phyloP scores from a whole-genome alignment of 2,113 vertebrate species.

The Microtus pennsylvanicus region DNA sequence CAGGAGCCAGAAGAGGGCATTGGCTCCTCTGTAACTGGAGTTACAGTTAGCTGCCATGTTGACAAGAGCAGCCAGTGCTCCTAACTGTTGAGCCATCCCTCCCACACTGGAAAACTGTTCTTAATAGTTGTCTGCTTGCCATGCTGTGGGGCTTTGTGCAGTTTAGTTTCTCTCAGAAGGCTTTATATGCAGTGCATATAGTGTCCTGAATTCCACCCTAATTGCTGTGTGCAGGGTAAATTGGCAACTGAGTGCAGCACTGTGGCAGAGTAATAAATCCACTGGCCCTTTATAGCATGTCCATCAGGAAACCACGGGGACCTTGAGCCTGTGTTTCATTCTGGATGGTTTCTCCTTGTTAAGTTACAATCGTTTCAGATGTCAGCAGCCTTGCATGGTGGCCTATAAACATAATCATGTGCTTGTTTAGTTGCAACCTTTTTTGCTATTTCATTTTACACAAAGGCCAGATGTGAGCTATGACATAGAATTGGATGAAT shows the following conservation, averaged over 20 bases:
- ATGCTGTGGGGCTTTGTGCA: not conserved
- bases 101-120: slow-evolving; percentile 11
- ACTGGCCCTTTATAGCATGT: slow-evolving; percentile 48
- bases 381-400: not conserved
- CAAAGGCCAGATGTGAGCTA: slow-evolving; percentile 1
- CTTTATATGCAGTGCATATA: not conserved
- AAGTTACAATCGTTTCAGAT: not conserved
- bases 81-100: not conserved
- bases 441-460: slow-evolving; percentile 50
- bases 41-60: not conserved
- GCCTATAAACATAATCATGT: not conserved
- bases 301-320: slow-evolving; percentile 51
- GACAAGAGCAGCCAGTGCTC: not conserved
- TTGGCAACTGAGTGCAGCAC: slow-evolving; percentile 20
- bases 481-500: not conserved
- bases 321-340: slow-evolving; percentile 37
- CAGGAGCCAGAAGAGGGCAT: not conserved
- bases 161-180: slow-evolving; percentile 8
- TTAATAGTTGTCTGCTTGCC: slow-evolving; percentile 48
- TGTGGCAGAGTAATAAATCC: slow-evolving; percentile 11
- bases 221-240: not conserved
- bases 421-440: not conserved
- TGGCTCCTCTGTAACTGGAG: not conserved
- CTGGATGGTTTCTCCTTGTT: slow-evolving; percentile 44
- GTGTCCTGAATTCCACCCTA: not conserved